phyloP scores from a whole-genome alignment of 1,140 invertebrate species.

The Hermatobates lingyangjiaoensis region DNA sequence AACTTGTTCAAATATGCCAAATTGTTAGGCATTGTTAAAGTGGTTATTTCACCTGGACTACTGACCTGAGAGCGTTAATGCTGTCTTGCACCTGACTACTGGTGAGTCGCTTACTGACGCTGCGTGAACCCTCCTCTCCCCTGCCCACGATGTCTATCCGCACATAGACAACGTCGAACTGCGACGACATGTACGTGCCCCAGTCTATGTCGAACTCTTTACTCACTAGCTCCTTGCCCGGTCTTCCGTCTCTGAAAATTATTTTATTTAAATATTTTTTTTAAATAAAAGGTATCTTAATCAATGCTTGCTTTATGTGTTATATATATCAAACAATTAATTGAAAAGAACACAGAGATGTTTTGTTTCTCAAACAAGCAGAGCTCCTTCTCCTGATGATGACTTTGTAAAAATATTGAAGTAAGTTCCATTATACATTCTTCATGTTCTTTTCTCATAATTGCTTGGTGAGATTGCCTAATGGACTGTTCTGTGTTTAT shows the following conservation, averaged over 20 bases:
- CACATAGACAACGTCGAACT: conserved; percentile 75
- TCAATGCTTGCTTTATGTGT: neutral
- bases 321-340: neutral
- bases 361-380: too few relatives aligned
- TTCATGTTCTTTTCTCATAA: too few relatives aligned
- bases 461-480: too few relatives aligned
- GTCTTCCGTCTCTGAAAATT: conserved; percentile 60
- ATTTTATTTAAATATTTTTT: too few relatives aligned
- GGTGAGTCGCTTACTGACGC: conserved; percentile 59
- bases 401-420: too few relatives aligned
- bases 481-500: too few relatives aligned
- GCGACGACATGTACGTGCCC: conserved; percentile 82
- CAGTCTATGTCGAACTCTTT: conserved; percentile 72
- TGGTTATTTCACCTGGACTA: too few relatives aligned
- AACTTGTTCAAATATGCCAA: too few relatives aligned
- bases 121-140: conserved; percentile 55
- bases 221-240: conserved; percentile 69
- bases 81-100: conserved; percentile 77
- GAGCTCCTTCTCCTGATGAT: too few relatives aligned
- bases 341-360: too few relatives aligned
- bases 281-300: neutral
- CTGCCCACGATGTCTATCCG: conserved; percentile 74
- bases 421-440: too few relatives aligned
- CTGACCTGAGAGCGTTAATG: conserved; percentile 56
- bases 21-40: neutral